Evolutionary conservation across 2,797 vertebrate genomes (phyloP).

Genomic region (Cyprinodon diabolis): DNA sequence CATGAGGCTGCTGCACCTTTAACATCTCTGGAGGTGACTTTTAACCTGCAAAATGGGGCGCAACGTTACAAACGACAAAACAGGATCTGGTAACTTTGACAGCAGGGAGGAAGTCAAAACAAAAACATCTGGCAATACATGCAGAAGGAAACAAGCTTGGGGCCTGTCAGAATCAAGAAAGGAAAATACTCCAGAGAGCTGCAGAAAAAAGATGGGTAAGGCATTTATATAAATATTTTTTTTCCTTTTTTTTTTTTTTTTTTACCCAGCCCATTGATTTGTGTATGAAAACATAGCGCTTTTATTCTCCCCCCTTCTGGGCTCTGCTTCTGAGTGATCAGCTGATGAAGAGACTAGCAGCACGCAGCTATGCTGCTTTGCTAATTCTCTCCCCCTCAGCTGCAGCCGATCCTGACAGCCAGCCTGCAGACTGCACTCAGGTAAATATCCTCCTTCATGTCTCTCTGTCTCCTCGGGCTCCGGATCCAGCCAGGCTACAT

Average conservation of each 20-base stretch:
- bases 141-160: constrained; percentile 87
- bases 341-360: constrained; percentile 99
- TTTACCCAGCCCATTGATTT: constrained; percentile 85
- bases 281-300: constrained; percentile 99
- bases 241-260: constrained; percentile 34
- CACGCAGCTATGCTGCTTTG: constrained; percentile 99
- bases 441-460: constrained; percentile 88
- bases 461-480: constrained; percentile 65
- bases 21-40: background rate
- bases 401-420: constrained; percentile 89
- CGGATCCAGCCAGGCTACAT: constrained; percentile 91
- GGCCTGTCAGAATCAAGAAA: constrained; percentile 93
- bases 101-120: constrained; percentile 37
- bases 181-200: constrained; percentile 92
- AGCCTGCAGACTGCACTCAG: constrained; percentile 96
- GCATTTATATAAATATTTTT: constrained; percentile 74
- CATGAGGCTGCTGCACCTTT: background rate
- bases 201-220: constrained; percentile 89
- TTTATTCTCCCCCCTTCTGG: constrained; percentile 85
- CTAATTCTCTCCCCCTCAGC: constrained; percentile 99
- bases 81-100: constrained; percentile 74
- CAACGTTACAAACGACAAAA: constrained; percentile 40
- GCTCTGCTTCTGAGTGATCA: constrained; percentile 98
- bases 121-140: constrained; percentile 86
- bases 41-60: constrained; percentile 34